Conservation (phyloP, 2,888 invertebrate species). For the Amphipoea oculea region DNA sequence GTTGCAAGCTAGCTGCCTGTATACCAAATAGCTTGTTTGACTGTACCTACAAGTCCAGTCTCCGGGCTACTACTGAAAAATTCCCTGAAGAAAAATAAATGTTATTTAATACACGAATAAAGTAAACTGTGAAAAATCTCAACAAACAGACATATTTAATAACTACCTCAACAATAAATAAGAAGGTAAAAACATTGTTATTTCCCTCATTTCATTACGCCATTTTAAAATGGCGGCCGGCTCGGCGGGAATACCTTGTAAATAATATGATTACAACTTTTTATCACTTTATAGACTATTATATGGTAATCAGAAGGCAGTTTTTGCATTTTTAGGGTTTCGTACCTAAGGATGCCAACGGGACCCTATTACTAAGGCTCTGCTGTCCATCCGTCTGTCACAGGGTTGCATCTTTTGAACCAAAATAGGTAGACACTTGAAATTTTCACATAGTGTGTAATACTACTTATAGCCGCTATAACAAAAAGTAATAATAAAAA, state of each 20-base stretch:
- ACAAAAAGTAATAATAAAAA: neutral
- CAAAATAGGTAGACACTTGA: neutral
- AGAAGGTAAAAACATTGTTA: constrained; percentile 41
- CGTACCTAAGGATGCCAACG: neutral
- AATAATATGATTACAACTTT: constrained; percentile 58
- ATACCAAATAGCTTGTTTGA: too few relatives aligned
- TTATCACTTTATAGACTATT: constrained; percentile 62
- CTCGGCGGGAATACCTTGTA: constrained; percentile 48
- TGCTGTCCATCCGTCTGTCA: neutral
- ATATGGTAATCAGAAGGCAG: constrained; percentile 49
- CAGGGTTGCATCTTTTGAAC: neutral
- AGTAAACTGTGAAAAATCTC: neutral
- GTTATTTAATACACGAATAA: neutral
- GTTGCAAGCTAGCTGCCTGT: too few relatives aligned
- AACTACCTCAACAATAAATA: constrained; percentile 3
- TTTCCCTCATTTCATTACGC: constrained; percentile 51
- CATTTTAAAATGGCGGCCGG: constrained; percentile 60
- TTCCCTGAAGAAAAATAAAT: too few relatives aligned
- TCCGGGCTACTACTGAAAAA: too few relatives aligned
- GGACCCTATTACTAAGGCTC: neutral
- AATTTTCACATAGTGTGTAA: too few relatives aligned
- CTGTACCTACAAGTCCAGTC: too few relatives aligned
- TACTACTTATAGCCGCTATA: neutral
- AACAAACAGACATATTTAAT: constrained; percentile 20
- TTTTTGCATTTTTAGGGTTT: constrained; percentile 28